Evolutionary conservation across 2,888 invertebrate genomes (phyloP).

Genomic region (Graphium colonna): DNA sequence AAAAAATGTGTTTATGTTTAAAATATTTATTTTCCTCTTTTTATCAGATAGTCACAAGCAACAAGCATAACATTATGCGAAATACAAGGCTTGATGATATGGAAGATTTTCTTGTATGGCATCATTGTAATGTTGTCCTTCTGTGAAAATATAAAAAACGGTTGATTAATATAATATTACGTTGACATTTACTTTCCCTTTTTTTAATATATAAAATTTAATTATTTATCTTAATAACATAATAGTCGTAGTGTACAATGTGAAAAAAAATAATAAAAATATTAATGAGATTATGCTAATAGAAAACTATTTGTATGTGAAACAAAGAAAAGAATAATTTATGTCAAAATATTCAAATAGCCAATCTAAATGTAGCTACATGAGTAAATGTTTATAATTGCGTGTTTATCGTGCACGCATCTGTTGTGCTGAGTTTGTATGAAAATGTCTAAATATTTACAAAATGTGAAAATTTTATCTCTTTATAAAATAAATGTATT

Average conservation of each 20-base stretch:
- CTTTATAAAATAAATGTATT: slow-evolving; percentile 77
- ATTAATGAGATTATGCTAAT: not conserved
- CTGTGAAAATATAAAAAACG: too few relatives aligned
- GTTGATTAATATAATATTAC: too few relatives aligned
- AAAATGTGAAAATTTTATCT: slow-evolving; percentile 75
- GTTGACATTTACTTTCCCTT: too few relatives aligned
- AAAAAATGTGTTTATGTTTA: too few relatives aligned
- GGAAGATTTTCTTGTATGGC: too few relatives aligned
- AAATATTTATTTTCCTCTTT: too few relatives aligned
- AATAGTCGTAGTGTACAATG: not conserved
- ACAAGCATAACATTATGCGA: too few relatives aligned
- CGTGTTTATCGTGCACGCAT: slow-evolving; percentile 53
- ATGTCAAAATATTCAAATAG: slow-evolving; percentile 26
- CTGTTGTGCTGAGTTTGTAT: slow-evolving; percentile 57
- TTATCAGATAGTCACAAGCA: too few relatives aligned
- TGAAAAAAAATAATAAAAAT: not conserved
- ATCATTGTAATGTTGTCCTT: too few relatives aligned
- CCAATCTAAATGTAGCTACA: slow-evolving; percentile 37
- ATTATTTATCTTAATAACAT: not conserved
- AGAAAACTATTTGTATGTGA: slow-evolving; percentile 1
- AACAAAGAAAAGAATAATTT: not conserved
- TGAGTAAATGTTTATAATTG: slow-evolving; percentile 48
- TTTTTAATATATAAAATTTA: not conserved
- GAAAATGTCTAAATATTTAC: slow-evolving; percentile 70
- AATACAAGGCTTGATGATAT: too few relatives aligned